Evolutionary conservation across 1,140 invertebrate genomes (phyloP).

Genomic region (Heliconius hermathena): DNA sequence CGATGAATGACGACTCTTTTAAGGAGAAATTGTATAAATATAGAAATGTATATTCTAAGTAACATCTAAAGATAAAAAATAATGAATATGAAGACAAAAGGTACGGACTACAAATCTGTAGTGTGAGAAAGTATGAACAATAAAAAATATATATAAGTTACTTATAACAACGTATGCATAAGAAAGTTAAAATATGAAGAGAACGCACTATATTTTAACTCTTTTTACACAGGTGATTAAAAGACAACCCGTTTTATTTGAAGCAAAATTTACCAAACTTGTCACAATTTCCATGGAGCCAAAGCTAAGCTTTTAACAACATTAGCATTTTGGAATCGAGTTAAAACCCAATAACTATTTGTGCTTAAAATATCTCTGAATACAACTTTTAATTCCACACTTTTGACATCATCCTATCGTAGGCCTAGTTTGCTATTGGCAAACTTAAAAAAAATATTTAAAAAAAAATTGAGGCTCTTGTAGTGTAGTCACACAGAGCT

Average conservation of each 20-base stretch:
- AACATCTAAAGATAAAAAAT: too few species aligned
- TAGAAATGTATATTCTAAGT: too few species aligned
- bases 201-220: neutral
- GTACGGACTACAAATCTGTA: too few species aligned
- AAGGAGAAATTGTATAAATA: too few species aligned
- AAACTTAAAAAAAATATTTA: neutral
- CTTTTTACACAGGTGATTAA: conserved; percentile 2
- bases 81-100: too few species aligned
- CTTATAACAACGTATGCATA: neutral
- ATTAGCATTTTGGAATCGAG: conserved; percentile 70
- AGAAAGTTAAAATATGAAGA: neutral
- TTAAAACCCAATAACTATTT: conserved; percentile 73
- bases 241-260: neutral
- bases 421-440: conserved; percentile 15
- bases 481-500: too few species aligned
- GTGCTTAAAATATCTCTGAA: conserved; percentile 69
- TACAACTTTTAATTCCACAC: conserved; percentile 65
- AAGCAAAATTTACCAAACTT: conserved; percentile 60
- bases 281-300: conserved; percentile 63
- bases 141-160: too few species aligned
- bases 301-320: conserved; percentile 56
- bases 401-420: conserved; percentile 42
- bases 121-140: too few species aligned
- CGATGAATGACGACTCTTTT: too few species aligned
- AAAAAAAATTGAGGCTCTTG: too few species aligned